A percentile compares a stretch with the other conserved stretches of the same genome.
Evolutionary conservation across 2,888 invertebrate genomes (phyloP).

Genomic region (Eupithecia pulchellata): DNA sequence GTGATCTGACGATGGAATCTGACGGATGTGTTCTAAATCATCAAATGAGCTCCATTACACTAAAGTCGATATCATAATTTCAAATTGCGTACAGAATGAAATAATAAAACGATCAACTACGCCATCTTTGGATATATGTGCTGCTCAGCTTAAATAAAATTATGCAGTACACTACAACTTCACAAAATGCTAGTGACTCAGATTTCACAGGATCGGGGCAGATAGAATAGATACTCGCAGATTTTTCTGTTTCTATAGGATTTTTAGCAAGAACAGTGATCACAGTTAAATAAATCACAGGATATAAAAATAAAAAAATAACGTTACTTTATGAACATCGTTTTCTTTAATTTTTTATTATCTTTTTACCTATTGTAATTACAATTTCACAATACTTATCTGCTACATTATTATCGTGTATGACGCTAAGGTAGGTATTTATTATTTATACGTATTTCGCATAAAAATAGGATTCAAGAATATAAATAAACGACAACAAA

Average conservation of each 20-base stretch:
- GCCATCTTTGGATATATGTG: no score
- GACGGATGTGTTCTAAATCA: no score
- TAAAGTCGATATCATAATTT: no score
- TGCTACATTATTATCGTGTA: neutral
- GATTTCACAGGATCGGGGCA: neutral
- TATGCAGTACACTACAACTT: no score
- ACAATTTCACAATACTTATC: neutral
- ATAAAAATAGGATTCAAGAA: neutral
- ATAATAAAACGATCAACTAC: no score
- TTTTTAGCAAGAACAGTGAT: no score
- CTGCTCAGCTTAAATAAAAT: no score
- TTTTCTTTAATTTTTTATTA: neutral
- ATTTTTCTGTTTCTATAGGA: neutral
- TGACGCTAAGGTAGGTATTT: neutral
- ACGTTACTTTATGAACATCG: neutral
- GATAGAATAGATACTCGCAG: neutral
- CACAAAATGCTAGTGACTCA: no score
- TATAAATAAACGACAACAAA: neutral
- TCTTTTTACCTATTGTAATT: neutral
- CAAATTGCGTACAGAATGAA: no score
- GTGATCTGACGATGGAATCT: no score
- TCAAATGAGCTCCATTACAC: no score
- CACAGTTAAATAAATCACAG: no score
- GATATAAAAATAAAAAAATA: neutral
- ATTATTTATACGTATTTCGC: neutral